phyloP scores from a whole-genome alignment of 2,888 invertebrate genomes.

The Drosophila stalkeri region DNA sequence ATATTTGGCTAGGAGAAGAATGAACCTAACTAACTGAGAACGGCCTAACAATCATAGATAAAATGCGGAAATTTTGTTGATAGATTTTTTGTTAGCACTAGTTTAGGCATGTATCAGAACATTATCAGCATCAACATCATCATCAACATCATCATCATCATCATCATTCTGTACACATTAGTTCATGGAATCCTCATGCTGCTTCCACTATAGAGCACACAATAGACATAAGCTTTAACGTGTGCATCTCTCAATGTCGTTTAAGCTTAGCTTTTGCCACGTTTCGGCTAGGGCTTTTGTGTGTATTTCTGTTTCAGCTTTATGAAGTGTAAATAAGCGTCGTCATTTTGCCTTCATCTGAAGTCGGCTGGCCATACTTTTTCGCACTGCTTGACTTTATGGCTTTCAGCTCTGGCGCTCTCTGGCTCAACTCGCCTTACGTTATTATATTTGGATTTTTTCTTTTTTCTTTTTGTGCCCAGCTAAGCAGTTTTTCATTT shows the following conservation, averaged over 20 bases:
- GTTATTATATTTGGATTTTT: not conserved
- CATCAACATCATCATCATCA: not conserved
- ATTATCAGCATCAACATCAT: not conserved
- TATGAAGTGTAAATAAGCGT: constrained; percentile 77
- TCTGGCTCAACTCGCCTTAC: not conserved
- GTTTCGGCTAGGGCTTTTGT: constrained; percentile 36
- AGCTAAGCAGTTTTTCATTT: constrained; percentile 60
- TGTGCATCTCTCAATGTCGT: constrained; percentile 15
- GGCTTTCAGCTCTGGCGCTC: constrained; percentile 45
- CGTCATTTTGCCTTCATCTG: constrained; percentile 63
- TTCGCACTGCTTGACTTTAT: constrained; percentile 26
- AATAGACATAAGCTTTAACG: constrained; percentile 10
- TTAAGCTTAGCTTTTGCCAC: constrained; percentile 24
- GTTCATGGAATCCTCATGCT: not conserved
- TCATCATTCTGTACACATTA: not conserved
- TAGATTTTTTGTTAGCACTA: not conserved
- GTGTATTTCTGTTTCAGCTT: constrained; percentile 48
- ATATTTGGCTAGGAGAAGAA: too few species aligned
- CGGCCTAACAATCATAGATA: too few species aligned
- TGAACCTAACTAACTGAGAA: too few species aligned
- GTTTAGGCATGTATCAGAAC: not conserved
- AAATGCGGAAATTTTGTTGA: too few species aligned
- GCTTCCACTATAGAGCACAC: not conserved
- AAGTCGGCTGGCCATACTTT: constrained; percentile 10
- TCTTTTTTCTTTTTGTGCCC: not conserved